Evolutionary conservation across 2,797 vertebrate genomes (phyloP), one percentile per base, ranked within the genome.

Genomic region (Enteromius argenteus): DNA sequence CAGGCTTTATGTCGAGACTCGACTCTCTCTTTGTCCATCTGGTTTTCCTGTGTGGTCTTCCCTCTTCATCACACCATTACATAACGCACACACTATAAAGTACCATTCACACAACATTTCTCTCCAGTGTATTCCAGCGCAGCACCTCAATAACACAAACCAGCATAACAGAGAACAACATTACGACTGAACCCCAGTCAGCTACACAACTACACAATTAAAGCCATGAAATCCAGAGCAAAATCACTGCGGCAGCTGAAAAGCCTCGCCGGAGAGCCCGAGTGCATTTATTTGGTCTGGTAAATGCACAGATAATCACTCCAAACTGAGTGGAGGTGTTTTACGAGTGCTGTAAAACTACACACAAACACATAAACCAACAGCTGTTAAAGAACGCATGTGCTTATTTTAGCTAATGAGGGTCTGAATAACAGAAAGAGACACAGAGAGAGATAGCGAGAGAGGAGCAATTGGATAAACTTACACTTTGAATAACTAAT

Each of bases 371-470:
- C 93, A 93, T 93, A 93, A 94, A 93, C 87, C 77, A 39, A 76
- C 86, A 91, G 92, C 92, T 88, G 90, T 94, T 93, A 94, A 94
- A 94, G 93, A 92, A 93, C 91, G 92, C 62, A 81, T 94, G 92
- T 89, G 91, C 92, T 93, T 90, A 90, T 93, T 95, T 93, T 89
- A 89, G 90, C 91, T 95, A 94, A 94, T 94, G 94, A 94, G 93
- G 91, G 91, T 30, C 77, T 78, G 66, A 81, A 79, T 37, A 46
- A 69, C 60, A 49, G 35, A 19, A 46, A 42, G 78, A 68, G 37
- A 72, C 68, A 82, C 14, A 30, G 49, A 44, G 27, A 62, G 58
- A 67, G 74, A 53, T 5, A 37, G 58, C 1, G 35, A 44, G 49
- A 69, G 82, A 69, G 51, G 32, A 76, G 73, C 6, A 32, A 32